Percentiles rank a stretch among this genome's conserved stretches.
phyloP scores from a whole-genome alignment of 2,888 invertebrate species.

The Cancer borealis region DNA sequence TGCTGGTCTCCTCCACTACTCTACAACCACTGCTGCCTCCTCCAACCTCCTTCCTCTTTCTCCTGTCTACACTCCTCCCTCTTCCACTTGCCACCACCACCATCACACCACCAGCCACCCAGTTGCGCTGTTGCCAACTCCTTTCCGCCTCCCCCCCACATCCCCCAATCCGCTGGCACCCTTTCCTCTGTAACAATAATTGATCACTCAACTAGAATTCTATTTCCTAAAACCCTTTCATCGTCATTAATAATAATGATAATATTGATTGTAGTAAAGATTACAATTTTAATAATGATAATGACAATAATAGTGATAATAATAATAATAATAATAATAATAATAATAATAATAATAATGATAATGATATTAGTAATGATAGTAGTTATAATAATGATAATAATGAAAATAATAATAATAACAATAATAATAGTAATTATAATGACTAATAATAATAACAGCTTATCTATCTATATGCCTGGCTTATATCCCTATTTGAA shows the following conservation, averaged over 20 bases:
- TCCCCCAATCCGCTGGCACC: neutral
- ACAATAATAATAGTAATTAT: too few species aligned
- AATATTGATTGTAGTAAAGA: neutral
- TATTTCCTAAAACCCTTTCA: neutral
- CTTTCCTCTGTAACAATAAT: slow-evolving; percentile 25
- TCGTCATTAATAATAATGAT: neutral
- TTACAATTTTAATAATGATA: neutral
- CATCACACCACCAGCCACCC: neutral
- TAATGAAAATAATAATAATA: too few species aligned
- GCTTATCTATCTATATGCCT: too few species aligned
- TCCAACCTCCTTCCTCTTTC: neutral
- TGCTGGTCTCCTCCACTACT: neutral
- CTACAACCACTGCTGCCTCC: neutral
- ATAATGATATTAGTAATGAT: neutral
- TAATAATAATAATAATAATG: neutral
- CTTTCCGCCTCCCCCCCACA: neutral
- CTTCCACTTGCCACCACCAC: neutral
- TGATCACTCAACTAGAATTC: neutral
- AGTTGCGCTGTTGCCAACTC: neutral
- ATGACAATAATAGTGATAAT: neutral
- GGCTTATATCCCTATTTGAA: too few species aligned
- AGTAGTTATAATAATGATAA: too few species aligned
- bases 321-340: neutral
- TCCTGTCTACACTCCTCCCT: neutral
- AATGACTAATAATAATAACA: too few species aligned